Evolutionary conservation across 2,797 vertebrate species (phyloP).

Genomic region (Adelosebastes latens): DNA sequence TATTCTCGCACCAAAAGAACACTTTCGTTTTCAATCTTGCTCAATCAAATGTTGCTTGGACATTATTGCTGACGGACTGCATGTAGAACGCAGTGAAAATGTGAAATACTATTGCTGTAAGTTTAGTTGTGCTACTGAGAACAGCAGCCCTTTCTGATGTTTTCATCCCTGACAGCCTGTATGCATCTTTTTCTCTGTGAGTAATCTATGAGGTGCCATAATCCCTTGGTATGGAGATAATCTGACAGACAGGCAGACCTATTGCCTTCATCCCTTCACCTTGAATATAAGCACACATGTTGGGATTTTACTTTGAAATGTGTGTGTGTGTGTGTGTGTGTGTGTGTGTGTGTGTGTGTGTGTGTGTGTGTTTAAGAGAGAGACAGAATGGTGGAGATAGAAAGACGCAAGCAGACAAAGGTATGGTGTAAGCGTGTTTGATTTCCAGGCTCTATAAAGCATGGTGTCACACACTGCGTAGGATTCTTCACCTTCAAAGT

Average conservation of each 20-base stretch:
- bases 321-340: not conserved
- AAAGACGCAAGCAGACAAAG: not conserved
- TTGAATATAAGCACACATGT: conserved; percentile 39
- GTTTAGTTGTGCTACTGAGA: not conserved
- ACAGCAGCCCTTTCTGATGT: conserved; percentile 38
- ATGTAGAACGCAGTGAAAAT: not conserved
- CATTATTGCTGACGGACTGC: not conserved
- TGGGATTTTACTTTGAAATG: conserved; percentile 32
- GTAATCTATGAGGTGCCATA: conserved; percentile 77
- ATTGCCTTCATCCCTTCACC: conserved; percentile 59
- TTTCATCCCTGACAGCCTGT: conserved; percentile 49
- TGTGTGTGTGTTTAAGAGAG: not conserved
- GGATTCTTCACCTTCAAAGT: conserved; percentile 93
- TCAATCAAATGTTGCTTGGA: not conserved
- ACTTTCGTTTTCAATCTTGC: not conserved
- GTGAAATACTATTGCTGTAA: not conserved
- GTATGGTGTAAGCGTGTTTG: not conserved
- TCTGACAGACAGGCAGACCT: conserved; percentile 69
- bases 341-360: too few species aligned
- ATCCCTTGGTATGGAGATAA: conserved; percentile 74
- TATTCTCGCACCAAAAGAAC: not conserved
- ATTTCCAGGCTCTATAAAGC: not conserved
- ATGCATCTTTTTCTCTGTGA: conserved; percentile 49
- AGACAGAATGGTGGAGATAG: not conserved
- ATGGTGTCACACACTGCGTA: not conserved